Evolutionary conservation across 2,888 invertebrate species (phyloP).

Genomic region (Dendrolimus pini): DNA sequence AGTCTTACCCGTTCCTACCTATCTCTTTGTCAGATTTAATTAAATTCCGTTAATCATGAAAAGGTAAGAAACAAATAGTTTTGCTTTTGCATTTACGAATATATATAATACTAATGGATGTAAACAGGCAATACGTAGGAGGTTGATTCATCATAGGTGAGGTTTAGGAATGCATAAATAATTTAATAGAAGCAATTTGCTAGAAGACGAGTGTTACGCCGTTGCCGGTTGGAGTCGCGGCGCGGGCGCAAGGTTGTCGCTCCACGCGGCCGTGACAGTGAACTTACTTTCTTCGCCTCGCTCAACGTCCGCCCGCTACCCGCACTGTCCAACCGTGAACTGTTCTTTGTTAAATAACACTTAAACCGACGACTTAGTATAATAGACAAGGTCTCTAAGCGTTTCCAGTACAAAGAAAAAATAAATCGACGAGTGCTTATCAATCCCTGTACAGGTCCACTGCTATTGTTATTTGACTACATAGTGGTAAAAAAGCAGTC

Average conservation of each 20-base stretch:
- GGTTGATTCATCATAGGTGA: constrained; percentile 9
- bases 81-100: too few species aligned
- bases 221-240: constrained; percentile 23
- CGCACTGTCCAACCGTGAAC: constrained; percentile 53
- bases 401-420: background rate
- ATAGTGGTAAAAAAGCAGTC: too few species aligned
- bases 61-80: too few species aligned
- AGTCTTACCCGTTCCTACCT: too few species aligned
- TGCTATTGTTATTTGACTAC: too few species aligned
- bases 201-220: constrained; percentile 34
- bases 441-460: too few species aligned
- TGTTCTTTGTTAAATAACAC: constrained; percentile 33
- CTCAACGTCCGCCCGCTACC: constrained; percentile 30
- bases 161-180: constrained; percentile 22
- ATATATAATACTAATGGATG: too few species aligned
- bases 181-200: constrained; percentile 32
- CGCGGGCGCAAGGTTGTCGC: constrained; percentile 59
- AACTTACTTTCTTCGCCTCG: constrained; percentile 68
- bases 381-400: background rate
- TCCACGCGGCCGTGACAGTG: constrained; percentile 69
- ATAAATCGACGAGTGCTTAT: too few species aligned
- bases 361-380: constrained; percentile 5
- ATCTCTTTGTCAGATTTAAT: too few species aligned
- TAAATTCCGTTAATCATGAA: too few species aligned
- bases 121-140: background rate